Percentiles rank a stretch among this genome's conserved stretches.
Evolutionary conservation across 1,140 invertebrate genomes (phyloP).

Genomic region (Drosophila willistoni): DNA sequence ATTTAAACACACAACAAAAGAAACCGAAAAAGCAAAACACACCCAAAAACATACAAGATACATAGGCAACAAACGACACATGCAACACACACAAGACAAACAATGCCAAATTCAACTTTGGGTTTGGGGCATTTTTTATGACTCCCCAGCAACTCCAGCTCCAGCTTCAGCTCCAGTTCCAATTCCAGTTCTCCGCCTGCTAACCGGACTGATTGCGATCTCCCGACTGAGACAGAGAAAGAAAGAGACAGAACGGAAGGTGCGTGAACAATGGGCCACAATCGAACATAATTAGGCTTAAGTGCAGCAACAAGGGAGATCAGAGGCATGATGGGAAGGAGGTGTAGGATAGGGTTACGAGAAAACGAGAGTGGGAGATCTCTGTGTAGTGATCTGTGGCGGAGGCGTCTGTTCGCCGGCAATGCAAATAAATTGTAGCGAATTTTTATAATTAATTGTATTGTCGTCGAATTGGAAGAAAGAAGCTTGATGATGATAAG

Average conservation of each 20-base stretch:
- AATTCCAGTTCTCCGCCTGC: conserved; percentile 29
- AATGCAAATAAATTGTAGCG: conserved; percentile 80
- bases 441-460: conserved; percentile 82
- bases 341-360: too few species aligned
- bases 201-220: conserved; percentile 71
- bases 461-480: conserved; percentile 62
- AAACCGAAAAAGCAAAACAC: conserved; percentile 46
- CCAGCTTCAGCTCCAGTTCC: conserved; percentile 30
- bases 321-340: background rate
- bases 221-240: conserved; percentile 14
- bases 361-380: conserved; percentile 14
- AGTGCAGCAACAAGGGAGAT: conserved; percentile 43
- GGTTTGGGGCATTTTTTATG: conserved; percentile 13
- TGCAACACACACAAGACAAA: conserved; percentile 52
- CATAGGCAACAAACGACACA: conserved; percentile 21
- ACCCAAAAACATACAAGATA: conserved; percentile 41
- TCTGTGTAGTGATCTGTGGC: conserved; percentile 20
- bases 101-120: conserved; percentile 72
- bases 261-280: conserved; percentile 78
- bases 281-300: conserved; percentile 82
- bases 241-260: conserved; percentile 48
- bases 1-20: conserved; percentile 75
- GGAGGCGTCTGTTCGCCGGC: conserved; percentile 45
- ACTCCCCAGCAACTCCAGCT: background rate
- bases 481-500: conserved; percentile 16